phyloP scores from a whole-genome alignment of 2,797 vertebrate genomes.

The Parauchenoglanis punctatus region DNA sequence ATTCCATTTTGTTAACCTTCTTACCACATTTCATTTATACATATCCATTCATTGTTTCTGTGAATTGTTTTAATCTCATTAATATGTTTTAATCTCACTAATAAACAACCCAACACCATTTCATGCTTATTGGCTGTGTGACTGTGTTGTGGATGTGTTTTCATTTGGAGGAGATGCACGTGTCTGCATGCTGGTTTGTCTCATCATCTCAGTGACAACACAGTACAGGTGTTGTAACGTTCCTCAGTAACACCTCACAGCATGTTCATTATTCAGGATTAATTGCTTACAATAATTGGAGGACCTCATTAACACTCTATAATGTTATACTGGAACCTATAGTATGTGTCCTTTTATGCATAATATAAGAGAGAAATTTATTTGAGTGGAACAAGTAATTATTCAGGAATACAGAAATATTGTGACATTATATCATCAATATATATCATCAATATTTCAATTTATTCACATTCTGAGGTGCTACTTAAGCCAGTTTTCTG shows the following conservation, averaged over 20 bases:
- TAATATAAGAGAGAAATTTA: background rate
- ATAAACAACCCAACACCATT: conserved; percentile 45
- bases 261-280: background rate
- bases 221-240: background rate
- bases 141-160: background rate
- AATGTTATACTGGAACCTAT: background rate
- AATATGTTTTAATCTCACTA: conserved; percentile 37
- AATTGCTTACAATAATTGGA: background rate
- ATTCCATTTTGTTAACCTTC: background rate
- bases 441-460: too few species aligned
- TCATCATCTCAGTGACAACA: background rate
- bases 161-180: background rate
- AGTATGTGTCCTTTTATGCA: background rate
- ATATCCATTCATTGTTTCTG: background rate
- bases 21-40: background rate
- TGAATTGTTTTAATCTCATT: conserved; percentile 22
- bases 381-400: background rate
- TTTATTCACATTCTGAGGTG: background rate
- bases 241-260: background rate
- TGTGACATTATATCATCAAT: too few species aligned
- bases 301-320: background rate
- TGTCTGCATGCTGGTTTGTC: background rate
- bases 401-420: background rate
- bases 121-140: conserved; percentile 21
- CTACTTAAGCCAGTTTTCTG: background rate